Evolutionary conservation across 2,113 vertebrate species (phyloP), one percentile per base, ranked within the genome.

Genomic region (Toxotes chatareus): DNA sequence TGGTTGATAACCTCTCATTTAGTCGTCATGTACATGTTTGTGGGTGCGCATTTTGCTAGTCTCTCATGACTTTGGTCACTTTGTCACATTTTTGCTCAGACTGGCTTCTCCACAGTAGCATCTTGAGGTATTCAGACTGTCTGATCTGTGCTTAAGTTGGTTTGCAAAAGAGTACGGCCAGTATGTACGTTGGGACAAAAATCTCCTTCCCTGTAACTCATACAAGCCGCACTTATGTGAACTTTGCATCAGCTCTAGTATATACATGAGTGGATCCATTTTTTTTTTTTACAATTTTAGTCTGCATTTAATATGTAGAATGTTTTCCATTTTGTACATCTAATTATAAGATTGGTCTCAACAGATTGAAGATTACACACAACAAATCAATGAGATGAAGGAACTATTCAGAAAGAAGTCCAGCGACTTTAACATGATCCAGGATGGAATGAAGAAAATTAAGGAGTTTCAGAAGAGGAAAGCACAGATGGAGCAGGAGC

Each of bases 401-500:
- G 94, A 92, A 21, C 93, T 93, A 78, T 96, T 96, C 87, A 76
- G 78, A 38, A 89, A 95, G 90, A 95, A 95, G 89, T 92, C 92
- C 2, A 79, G 76, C 51, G 96, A 98, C 86, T 95, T 96, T 62
- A 87, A 92, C 36, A 89, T 93, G 88, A 95, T 97, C 88, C 94
- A 96, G 44, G 91, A 93, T 32, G 96, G 97, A 73, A 87, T 96
- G 59, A 96, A 91, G 88, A 94, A 86, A 86, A 94, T 97, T 75
- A 94, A 95, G 78, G 96, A 96, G 64, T 97, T 97, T 82, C 88
- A 84, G 56, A 95, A 80, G 79, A 95, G 84, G 84, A 96, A 97
- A 92, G 83, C 86, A 14, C 88, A 95, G 76, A 91, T 97, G 95
- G 96, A 98, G 72, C 94, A 95, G 89, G 96, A 98, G 84, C 91